phyloP scores from a whole-genome alignment of 2,113 vertebrate species.

The Plectropomus leopardus region DNA sequence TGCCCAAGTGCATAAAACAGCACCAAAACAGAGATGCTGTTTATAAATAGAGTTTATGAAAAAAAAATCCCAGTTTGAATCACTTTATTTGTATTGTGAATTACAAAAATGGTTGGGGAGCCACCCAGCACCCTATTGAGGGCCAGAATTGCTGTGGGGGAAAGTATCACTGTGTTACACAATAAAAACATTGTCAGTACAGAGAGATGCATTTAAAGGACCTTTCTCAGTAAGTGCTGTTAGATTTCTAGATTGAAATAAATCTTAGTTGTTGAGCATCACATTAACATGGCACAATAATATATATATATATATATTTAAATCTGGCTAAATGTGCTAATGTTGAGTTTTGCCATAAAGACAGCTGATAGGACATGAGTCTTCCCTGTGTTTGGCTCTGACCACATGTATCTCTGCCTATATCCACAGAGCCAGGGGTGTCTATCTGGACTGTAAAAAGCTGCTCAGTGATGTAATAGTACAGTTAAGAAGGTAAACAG shows the following conservation, averaged over 20 bases:
- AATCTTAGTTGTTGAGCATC: not conserved
- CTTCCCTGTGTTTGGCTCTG: slow-evolving; percentile 46
- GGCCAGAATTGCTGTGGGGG: no score
- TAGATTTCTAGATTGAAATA: not conserved
- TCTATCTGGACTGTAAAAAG: slow-evolving; percentile 62
- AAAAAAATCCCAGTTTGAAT: no score
- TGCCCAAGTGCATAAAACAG: no score
- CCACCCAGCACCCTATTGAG: no score
- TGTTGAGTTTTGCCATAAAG: not conserved
- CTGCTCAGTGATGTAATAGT: slow-evolving; percentile 71
- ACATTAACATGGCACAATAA: not conserved
- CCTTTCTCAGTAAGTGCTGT: not conserved
- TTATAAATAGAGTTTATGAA: no score
- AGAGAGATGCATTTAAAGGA: not conserved
- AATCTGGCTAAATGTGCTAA: not conserved
- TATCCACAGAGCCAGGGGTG: slow-evolving; percentile 59
- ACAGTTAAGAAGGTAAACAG: slow-evolving; percentile 61
- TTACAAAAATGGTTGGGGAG: no score
- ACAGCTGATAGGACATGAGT: not conserved
- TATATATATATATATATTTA: not conserved
- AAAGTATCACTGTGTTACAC: no score
- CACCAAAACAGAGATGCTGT: no score
- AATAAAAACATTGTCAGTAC: not conserved
- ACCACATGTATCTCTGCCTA: slow-evolving; percentile 56
- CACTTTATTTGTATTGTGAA: no score